phyloP scores from a whole-genome alignment of 2,888 invertebrate species.

The Hermaeophaga mercurialis region DNA sequence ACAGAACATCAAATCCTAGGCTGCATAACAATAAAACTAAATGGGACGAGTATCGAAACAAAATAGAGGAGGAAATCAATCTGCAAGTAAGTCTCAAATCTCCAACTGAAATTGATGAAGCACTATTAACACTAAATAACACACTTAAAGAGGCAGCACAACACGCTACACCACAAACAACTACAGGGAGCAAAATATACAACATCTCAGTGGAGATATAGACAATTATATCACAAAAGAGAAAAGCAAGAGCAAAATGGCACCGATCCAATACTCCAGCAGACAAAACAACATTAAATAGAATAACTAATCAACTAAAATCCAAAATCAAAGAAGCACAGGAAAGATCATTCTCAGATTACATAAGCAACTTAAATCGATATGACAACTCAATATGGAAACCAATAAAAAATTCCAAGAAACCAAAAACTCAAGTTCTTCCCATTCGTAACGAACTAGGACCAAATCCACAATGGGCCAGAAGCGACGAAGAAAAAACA shows the following conservation, averaged over 20 bases:
- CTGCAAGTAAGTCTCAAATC: no score
- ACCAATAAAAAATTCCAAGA: no score
- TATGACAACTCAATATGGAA: no score
- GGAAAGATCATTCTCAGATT: no score
- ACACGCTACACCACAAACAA: not conserved
- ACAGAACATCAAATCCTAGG: not conserved
- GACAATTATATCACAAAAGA: no score
- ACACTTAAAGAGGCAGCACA: not conserved
- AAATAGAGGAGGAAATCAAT: no score
- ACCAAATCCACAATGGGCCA: not conserved
- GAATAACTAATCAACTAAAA: no score
- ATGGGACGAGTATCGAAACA: not conserved
- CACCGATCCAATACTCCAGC: not conserved
- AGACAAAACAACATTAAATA: no score
- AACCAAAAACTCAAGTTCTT: no score
- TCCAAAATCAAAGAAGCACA: no score
- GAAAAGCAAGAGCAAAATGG: not conserved
- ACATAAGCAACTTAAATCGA: no score
- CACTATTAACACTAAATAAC: not conserved
- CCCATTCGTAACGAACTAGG: not conserved
- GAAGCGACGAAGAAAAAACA: slow-evolving; percentile 5
- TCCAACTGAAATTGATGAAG: no score
- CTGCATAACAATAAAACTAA: not conserved
- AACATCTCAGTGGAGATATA: not conserved
- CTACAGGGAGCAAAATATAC: not conserved